Conservation (phyloP, 2,113 vertebrate genomes). For the Psephotus haematonotus region DNA sequence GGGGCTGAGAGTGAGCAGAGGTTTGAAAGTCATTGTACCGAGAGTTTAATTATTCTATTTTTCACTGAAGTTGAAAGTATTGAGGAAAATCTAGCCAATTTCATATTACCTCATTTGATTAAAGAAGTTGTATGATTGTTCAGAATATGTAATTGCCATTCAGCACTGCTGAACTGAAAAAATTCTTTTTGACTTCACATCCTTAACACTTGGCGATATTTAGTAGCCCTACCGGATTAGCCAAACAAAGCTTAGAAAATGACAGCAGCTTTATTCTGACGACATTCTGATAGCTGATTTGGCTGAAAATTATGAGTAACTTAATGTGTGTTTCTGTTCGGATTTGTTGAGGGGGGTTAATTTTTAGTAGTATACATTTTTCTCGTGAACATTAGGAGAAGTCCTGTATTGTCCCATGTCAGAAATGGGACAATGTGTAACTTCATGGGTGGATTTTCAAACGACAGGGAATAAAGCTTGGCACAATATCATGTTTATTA, state of each 20-base stretch:
- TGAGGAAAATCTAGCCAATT: slow-evolving; percentile 46
- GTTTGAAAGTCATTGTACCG: slow-evolving; percentile 69
- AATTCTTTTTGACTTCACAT: background rate
- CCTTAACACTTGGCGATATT: background rate
- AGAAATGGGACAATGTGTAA: background rate
- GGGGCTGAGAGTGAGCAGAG: slow-evolving; percentile 1
- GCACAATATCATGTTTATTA: background rate
- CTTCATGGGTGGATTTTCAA: background rate
- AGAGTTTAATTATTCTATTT: slow-evolving; percentile 72
- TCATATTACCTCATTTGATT: slow-evolving; percentile 60
- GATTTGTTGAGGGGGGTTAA: background rate
- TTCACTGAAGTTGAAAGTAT: slow-evolving; percentile 69
- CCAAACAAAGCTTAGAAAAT: background rate
- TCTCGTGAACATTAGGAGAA: background rate
- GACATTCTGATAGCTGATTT: background rate
- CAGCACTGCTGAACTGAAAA: slow-evolving; percentile 1
- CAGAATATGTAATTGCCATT: slow-evolving; percentile 56
- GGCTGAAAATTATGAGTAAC: background rate
- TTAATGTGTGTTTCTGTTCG: background rate
- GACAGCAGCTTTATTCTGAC: background rate
- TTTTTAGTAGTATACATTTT: background rate
- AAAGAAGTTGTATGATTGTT: slow-evolving; percentile 64
- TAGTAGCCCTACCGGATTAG: background rate
- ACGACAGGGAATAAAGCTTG: background rate
- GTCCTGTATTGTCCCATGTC: background rate